Conservation (phyloP, 2,797 vertebrate genomes). For the Schizothorax lantsangensis region DNA sequence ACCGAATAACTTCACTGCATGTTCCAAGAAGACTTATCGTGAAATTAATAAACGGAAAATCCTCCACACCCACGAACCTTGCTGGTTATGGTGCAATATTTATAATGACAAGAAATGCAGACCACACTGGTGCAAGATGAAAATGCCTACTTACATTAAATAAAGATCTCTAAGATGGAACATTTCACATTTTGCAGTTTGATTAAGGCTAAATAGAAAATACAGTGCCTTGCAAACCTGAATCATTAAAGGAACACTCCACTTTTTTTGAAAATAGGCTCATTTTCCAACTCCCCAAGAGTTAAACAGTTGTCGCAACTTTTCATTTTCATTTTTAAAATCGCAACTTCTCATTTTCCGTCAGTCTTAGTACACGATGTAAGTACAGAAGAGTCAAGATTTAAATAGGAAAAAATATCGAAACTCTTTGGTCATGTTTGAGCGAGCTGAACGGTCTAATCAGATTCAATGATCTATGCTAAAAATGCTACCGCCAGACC, state of each 20-base stretch:
- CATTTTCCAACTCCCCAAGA: no score
- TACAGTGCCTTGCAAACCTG: neutral
- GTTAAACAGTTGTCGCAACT: no score
- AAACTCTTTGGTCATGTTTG: no score
- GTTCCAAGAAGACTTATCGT: constrained; percentile 10
- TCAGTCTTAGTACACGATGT: no score
- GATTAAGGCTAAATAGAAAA: neutral
- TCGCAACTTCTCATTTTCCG: no score
- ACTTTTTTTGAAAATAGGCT: no score
- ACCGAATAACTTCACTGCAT: constrained; percentile 13
- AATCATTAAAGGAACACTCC: neutral
- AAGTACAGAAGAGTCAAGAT: no score
- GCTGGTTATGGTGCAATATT: constrained; percentile 45
- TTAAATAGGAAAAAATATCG: no score
- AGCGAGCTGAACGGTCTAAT: no score
- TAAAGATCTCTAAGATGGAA: neutral
- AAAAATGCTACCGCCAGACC: no score
- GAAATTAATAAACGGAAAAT: constrained; percentile 32
- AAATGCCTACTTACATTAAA: constrained; percentile 24
- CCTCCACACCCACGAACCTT: constrained; percentile 31
- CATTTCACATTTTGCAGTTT: neutral
- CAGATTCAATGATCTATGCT: no score
- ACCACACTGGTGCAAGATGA: constrained; percentile 46
- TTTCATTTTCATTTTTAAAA: no score
- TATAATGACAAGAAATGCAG: constrained; percentile 44